These are phyloP conservation scores for Fistularia tabacaria DNA, from an alignment of 2,797 vertebrate genomes.

Conservation along the genomic window DNA sequence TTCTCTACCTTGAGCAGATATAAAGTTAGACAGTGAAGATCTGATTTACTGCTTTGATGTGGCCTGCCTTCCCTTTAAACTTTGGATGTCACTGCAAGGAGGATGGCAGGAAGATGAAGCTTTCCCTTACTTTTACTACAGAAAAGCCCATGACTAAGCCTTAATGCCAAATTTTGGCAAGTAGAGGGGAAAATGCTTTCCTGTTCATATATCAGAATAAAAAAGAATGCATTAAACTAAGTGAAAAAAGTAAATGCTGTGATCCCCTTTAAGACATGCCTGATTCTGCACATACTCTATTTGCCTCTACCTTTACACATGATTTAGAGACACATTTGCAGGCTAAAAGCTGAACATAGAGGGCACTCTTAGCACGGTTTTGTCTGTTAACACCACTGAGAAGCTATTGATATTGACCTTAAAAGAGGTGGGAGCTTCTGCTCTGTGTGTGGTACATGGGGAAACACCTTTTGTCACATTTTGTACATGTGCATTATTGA, in stretches of 20 bases:
- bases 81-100: constrained; percentile 48
- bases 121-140: constrained; percentile 30
- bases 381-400: constrained; percentile 34
- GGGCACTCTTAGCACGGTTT: constrained; percentile 64
- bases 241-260: background rate
- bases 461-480: no score
- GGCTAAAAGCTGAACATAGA: constrained; percentile 55
- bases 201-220: background rate
- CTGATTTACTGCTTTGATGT: constrained; percentile 57
- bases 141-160: constrained; percentile 20
- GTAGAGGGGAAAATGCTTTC: constrained; percentile 10
- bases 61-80: constrained; percentile 46
- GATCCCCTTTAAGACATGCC: background rate
- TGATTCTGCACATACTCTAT: constrained; percentile 4
- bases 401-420: constrained; percentile 61
- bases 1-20: constrained; percentile 47
- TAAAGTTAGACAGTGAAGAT: constrained; percentile 65
- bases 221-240: constrained; percentile 10
- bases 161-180: background rate
- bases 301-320: constrained; percentile 2
- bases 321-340: constrained; percentile 15
- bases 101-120: constrained; percentile 22
- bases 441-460: no score
- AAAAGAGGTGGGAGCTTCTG: constrained; percentile 34
- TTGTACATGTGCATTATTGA: no score